Conservation (phyloP, 2,888 invertebrate species). For the Mythimna pallens region DNA sequence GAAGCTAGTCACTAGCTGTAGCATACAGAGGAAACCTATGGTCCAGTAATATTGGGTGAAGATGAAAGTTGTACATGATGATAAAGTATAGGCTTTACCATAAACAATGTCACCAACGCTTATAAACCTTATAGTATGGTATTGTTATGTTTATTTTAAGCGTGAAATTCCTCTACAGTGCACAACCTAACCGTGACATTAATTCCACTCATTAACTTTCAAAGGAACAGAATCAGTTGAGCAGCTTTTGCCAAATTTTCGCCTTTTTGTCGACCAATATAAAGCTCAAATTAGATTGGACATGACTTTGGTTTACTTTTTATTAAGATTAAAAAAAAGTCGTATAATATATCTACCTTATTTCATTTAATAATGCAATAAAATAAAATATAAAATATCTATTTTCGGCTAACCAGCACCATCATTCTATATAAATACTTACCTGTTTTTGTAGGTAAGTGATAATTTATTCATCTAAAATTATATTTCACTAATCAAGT, state of each 20-base stretch:
- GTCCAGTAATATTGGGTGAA: no score
- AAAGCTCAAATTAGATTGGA: constrained; percentile 22
- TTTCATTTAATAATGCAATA: not conserved
- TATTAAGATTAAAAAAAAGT: constrained; percentile 35
- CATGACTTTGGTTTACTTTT: not conserved
- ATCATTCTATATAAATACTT: not conserved
- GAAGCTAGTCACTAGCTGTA: not conserved
- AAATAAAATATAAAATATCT: not conserved
- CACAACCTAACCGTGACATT: constrained; percentile 54
- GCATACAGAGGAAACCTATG: not conserved
- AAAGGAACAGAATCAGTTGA: constrained; percentile 49
- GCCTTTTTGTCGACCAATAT: rapidly evolving
- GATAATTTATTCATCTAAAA: not conserved
- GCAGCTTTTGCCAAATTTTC: constrained; percentile 22
- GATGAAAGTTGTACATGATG: not conserved
- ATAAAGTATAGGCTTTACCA: not conserved
- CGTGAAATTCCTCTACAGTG: constrained; percentile 52
- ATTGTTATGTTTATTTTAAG: constrained; percentile 28
- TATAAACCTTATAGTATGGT: not conserved
- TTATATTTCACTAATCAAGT: not conserved
- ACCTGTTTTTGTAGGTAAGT: not conserved
- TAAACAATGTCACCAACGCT: not conserved
- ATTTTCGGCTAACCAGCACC: not conserved
- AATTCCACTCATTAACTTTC: constrained; percentile 64
- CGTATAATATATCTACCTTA: not conserved